Evolutionary conservation across 2,113 vertebrate genomes (phyloP), one percentile per base, ranked within the genome.

Genomic region (Pelecanus crispus): DNA sequence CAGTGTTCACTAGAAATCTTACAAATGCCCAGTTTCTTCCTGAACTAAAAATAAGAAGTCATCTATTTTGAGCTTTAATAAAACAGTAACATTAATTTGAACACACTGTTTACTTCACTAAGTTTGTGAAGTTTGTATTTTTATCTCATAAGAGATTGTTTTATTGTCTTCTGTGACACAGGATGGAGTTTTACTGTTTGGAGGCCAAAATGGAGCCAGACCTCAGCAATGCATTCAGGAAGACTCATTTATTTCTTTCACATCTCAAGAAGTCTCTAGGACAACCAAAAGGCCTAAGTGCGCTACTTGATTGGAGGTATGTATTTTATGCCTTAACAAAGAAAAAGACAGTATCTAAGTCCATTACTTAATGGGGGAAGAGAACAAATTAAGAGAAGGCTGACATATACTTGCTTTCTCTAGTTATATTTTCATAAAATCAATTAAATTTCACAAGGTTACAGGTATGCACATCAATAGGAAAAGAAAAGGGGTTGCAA

Each of bases 11-110:
- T 56, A 95, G 91, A 75, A 80, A 87, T 70, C 65, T 94, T 44
- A 66, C 81, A 67, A 94, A 87, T 31, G 95, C 92, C 61, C 65
- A 81, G 29, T 68, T 96, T 67, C 79, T 97, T n/a, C 95, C 93
- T 81, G 93, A 95, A 63, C 93, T 34, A 97, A 80, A 96, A 92
- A 29, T 80, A 86, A 91, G 16, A 81, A 63, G 31, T 29, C 13
- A 72, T 44, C 4, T 38, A 36, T 38, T 78, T 78, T 78, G 16
- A 36, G 20, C 18, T 40, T 36, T 73, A 62, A 63, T 31, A 42
- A 36, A 63, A 47, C 31, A 45, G 38, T 29, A 47, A 31, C 15
- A 32, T 29, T 20, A 29, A 77, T 28, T 58, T 67, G 44, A 58
- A 22, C 19, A 29, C 22, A 55, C 38, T 71, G 5, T 40, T 61